These are phyloP conservation scores for Calvadosia cruxmelitensis DNA, from an alignment of 30 jellyfish, hydroid and myxozoan species.

Conservation along the genomic window DNA sequence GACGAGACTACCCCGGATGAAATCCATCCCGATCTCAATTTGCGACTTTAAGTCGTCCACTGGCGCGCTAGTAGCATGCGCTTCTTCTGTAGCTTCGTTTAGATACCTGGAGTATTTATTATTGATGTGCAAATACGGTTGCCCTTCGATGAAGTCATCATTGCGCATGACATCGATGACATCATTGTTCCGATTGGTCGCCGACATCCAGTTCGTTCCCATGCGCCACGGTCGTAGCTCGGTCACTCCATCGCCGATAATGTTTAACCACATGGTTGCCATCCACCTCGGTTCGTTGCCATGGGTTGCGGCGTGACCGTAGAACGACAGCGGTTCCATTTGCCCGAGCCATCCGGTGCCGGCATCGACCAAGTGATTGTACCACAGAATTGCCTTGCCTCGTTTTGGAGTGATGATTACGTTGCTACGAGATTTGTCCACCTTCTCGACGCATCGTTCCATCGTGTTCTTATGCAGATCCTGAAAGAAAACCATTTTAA, in stretches of 20 bases:
- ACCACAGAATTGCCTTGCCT: slow-evolving; percentile 94
- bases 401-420: slow-evolving; percentile 62
- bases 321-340: slow-evolving; percentile 37
- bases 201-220: slow-evolving; percentile 69
- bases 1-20: neutral
- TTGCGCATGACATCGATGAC: slow-evolving; percentile 54
- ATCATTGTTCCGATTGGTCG: slow-evolving; percentile 17
- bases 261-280: slow-evolving; percentile 74
- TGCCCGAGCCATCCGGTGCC: slow-evolving; percentile 83
- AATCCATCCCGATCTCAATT: neutral
- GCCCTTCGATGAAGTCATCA: slow-evolving; percentile 72
- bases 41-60: neutral
- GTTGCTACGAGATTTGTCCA: slow-evolving; percentile 25
- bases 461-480: slow-evolving; percentile 52
- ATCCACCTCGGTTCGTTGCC: slow-evolving; percentile 49
- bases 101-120: neutral
- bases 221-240: slow-evolving; percentile 79
- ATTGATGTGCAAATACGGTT: slow-evolving; percentile 40
- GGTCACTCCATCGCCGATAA: slow-evolving; percentile 84
- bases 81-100: neutral
- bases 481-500: slow-evolving; percentile 12
- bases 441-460: slow-evolving; percentile 41
- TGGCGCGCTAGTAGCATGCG: neutral
- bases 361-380: slow-evolving; percentile 66
- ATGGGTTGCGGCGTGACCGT: slow-evolving; percentile 35